Evolutionary conservation across 2,113 vertebrate species (phyloP).

Genomic region (Peromyscus maniculatus): DNA sequence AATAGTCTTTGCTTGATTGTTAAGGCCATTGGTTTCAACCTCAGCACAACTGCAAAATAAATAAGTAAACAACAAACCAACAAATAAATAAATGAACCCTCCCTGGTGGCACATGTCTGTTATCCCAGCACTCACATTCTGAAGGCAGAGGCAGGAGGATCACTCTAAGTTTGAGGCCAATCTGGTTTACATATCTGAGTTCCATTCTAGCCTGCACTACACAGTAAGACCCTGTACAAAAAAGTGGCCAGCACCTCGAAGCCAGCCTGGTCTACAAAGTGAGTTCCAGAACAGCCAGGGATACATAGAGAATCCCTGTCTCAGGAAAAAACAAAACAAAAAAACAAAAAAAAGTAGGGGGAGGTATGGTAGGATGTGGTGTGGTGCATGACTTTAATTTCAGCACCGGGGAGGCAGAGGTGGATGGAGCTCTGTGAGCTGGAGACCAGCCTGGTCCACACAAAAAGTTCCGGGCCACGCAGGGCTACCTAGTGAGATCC

Average conservation of each 20-base stretch:
- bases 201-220: neutral
- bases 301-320: neutral
- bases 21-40: neutral
- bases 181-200: neutral
- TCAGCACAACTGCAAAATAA: neutral
- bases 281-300: neutral
- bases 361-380: neutral
- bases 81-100: neutral
- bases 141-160: neutral
- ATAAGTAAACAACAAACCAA: neutral
- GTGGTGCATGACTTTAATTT: neutral
- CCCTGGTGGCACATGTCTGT: neutral
- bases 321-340: neutral
- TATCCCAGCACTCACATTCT: neutral
- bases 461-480: too few relatives aligned
- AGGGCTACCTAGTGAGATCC: neutral
- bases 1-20: neutral
- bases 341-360: too few relatives aligned
- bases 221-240: neutral
- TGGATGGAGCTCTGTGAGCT: neutral
- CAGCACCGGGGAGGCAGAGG: neutral
- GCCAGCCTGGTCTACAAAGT: neutral
- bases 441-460: neutral
- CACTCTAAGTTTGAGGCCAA: neutral
- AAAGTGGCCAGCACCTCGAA: neutral